Conservation (phyloP, 1,140 invertebrate genomes). For the Microplitis demolitor region DNA sequence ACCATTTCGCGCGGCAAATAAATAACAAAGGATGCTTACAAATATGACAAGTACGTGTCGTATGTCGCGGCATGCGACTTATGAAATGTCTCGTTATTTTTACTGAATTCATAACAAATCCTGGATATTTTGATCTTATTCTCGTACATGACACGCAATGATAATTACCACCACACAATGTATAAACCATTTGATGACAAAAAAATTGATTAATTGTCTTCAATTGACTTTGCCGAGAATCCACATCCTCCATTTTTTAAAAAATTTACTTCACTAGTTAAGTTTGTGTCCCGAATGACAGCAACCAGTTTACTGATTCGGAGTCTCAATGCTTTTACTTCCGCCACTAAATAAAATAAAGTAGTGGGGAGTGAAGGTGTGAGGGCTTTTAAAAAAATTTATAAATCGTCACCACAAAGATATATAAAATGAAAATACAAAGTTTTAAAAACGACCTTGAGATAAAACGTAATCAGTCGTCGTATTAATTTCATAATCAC, state of each 20-base stretch:
- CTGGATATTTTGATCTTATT: not conserved
- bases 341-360: too few relatives aligned
- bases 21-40: not conserved
- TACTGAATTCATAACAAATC: not conserved
- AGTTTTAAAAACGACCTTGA: too few relatives aligned
- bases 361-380: too few relatives aligned
- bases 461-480: too few relatives aligned
- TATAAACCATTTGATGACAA: not conserved
- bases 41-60: not conserved
- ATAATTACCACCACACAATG: not conserved
- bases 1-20: not conserved
- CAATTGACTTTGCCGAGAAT: not conserved
- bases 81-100: not conserved
- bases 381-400: too few relatives aligned
- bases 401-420: too few relatives aligned
- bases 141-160: not conserved
- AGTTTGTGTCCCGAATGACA: too few relatives aligned
- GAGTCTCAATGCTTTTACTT: too few relatives aligned
- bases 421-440: too few relatives aligned
- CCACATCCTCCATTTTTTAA: not conserved
- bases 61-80: not conserved
- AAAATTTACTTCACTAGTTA: not conserved
- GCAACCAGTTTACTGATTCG: too few relatives aligned
- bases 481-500: too few relatives aligned
- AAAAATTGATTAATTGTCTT: not conserved